Evolutionary conservation across 1,140 invertebrate genomes (phyloP), one percentile per base, ranked within the genome.

Genomic region (Papilio xuthus): DNA sequence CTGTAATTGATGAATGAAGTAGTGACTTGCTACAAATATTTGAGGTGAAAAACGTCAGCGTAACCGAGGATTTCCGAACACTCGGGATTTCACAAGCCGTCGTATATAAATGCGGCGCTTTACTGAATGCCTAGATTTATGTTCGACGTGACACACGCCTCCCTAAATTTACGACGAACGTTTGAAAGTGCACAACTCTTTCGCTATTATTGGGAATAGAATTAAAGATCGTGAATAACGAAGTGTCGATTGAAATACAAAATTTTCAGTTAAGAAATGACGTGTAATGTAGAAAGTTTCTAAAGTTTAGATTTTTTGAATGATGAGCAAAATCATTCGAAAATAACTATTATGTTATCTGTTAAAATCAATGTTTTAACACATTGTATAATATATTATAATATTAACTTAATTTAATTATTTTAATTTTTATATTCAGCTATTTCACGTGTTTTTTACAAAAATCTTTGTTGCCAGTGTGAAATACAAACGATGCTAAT

Each of bases 41-140:
- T 26, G 56, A 60, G 23, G 23, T 60, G 56, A 60, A 60, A 60
- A 60, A 28, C 50, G 23, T 60, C 23, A 13, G 56, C 56, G 56
- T 26, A 26, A 60, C 56, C 10, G 56, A 13, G 23, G 56, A 53
- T 53, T 53, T 53, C 50, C 50, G n/a, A 23, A 60, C 56, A 60
- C 60, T 7, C n/a, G 60, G 60, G 60, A 67, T 67, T 67, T 67
- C 60, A 26, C 12, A 67, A 67, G 3, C 23, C 60, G 20, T 42
- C 18, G 32, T 37, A 73, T 71, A 41, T 73, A 42, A 73, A 73
- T 73, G 71, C 71, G 71, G 20, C 42, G 71, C 71, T 44, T 73
- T 73, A 73, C 42, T 73, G 71, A 73, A 73, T 73, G 42, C 12
- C 41, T 42, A 73, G 71, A 73, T 73, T 73, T 73, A 73, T 73